Base-by-base conservation (phyloP, 1,140 invertebrate genomes). In the Acromyrmex echinatior region DNA sequence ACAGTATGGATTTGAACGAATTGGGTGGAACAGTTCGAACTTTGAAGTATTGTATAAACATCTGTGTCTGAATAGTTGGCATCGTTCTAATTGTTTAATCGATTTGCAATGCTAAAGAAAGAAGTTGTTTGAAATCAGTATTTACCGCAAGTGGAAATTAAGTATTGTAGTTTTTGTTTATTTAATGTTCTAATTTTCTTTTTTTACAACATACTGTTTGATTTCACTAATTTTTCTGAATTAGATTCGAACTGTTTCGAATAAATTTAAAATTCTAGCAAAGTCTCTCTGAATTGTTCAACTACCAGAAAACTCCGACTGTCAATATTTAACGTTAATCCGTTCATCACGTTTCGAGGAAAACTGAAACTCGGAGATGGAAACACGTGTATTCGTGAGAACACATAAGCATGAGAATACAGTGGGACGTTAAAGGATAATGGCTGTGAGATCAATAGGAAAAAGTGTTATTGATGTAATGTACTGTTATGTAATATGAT, bases 321-420 rank as follows among this genome's bases (percentile, higher is more conserved):
- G 51, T 21, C 49, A 70, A 68, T 14, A 10, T 70, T 76, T 35
- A 74, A 39, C 4, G 35, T 28, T 39, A 78, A 31, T 78, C 7
- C 10, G 16, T n/a, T 58, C 21, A 14, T 16, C 28, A 70, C 28
- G 16, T 28, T 65, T 14, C 28, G 28, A 49, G n/a, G 4, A 25
- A 63, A 78, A 39, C 7, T 18, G 56, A 62, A 18, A n/a, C 9
- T 77, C 35, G 10, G 28, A 58, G 5, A 28, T 5, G 4, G 58
- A 78, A 25, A 65, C n/a, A 62, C 35, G 39, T 28, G 77, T 31
- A 14, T 71, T 35, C n/a, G 49, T 71, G 51, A 35, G 56, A 49
- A 63, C 60, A 51, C 12, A 65, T 79, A 53, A 79, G 45, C 28
- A 66, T 51, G 18, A 66, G n/a, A 80, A 80, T 53, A 66, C 14